A percentile compares a stretch with the other conserved stretches of the same genome.
phyloP scores from a whole-genome alignment of 2,113 vertebrate genomes.

The Syngnathus floridae region DNA sequence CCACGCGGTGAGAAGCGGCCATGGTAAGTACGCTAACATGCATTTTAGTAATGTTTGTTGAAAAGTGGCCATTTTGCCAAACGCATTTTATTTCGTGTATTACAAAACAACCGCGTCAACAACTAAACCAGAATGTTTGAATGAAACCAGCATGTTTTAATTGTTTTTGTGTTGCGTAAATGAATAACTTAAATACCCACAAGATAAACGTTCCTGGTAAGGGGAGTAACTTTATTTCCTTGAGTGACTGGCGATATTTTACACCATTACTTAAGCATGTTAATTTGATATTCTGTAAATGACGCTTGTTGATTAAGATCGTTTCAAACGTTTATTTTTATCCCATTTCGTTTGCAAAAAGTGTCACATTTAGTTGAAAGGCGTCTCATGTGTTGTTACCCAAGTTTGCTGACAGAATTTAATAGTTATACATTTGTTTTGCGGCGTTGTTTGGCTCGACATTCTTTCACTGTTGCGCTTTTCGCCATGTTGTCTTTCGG shows the following conservation, averaged over 20 bases:
- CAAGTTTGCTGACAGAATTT: background rate
- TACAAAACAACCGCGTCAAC: background rate
- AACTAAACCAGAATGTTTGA: background rate
- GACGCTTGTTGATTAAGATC: background rate
- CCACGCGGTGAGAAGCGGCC: no score
- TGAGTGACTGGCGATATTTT: background rate
- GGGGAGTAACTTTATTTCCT: background rate
- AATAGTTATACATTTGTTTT: background rate
- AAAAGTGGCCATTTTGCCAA: background rate
- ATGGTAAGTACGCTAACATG: slow-evolving; percentile 16
- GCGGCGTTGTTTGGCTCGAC: no score
- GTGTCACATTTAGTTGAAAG: background rate
- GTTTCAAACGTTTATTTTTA: background rate
- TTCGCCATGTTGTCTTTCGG: background rate
- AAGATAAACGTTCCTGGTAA: background rate
- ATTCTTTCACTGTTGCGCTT: background rate
- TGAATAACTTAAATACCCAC: background rate
- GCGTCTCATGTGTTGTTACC: background rate
- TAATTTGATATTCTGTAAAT: background rate
- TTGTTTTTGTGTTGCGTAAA: background rate
- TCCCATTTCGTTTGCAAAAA: background rate
- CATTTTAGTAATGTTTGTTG: background rate
- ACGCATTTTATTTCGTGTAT: background rate
- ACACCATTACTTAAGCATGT: background rate
- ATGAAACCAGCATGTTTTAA: background rate